Base-by-base conservation (phyloP, 2,888 invertebrate species). In the Cylindroiulus punctatus region DNA sequence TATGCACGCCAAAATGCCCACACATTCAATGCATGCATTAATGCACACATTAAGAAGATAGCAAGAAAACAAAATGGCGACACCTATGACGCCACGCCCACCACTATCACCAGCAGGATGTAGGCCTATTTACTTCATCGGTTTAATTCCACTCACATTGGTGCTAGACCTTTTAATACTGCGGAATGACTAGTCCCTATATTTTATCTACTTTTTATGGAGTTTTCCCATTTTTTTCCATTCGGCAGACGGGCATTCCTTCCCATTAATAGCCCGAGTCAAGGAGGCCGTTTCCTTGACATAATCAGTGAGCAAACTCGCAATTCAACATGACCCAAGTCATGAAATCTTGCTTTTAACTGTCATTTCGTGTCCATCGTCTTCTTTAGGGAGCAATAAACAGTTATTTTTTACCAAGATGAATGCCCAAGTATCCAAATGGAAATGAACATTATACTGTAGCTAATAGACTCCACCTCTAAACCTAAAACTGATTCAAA, bases 141-240 rank as follows among this genome's bases (percentile, higher is more conserved):
- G n/a, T 52, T n/a, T 52, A 1, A n/a, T 52, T 52, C 19, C 52
- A 52, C 2, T 19, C 30, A 76, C 76, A 30, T 76, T 76, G 26
- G 57, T 57, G 57, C 22, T 3, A 57, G 22, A 57, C 57, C 57
- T 57, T 22, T n/a, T n/a, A n/a, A n/a, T 26, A 65, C 76, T 14
- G 76, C 12, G 26, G 14, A 76, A 30, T 76, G 76, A 30, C 76
- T 17, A 30, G 76, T 76, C 26, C 5, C 14, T 17, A 3, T 76
- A 26, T 65, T 76, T 76, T 30, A 76, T 76, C 76, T 76, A 76
- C 32, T 76, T 76, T 76, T 76, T 26, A 76, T 76, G 32, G 76
- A 14, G 76, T 30, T 76, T 22, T 76, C 76, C 76, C 2, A 52
- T 19, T 30, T 76, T 32, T 76, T 30, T 76, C 8, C 76, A 76